Base-by-base conservation (phyloP, 2,888 invertebrate genomes). In the Athrips mouffetella region DNA sequence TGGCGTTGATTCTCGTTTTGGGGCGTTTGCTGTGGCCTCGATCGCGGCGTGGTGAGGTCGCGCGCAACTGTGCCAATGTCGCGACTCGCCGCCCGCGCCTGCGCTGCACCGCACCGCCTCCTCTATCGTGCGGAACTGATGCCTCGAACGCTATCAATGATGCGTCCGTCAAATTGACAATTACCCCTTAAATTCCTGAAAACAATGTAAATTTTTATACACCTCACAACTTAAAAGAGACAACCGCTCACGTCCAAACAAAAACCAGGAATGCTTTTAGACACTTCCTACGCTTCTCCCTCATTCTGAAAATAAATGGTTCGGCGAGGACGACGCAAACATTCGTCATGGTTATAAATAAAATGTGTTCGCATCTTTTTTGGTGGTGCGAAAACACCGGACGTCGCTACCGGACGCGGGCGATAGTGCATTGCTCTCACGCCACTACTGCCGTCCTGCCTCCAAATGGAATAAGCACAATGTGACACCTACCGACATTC, bases 61-160 rank as follows among this genome's bases (percentile, higher is more conserved):
- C 71, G 73, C 76, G 72, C 79, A 87, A 86, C 75, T 85, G 82
- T 87, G 87, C 87, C 88, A 87, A 87, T 87, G 87, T 88, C 87
- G 74, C 73, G 66, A 49, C 48, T 65, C 64, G 45, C 69, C 57
- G 62, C 56, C 59, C 63, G 59, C 60, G 61, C 58, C 68, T 54
- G 13, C 37, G 21, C 62, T 65, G 62, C 55, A 61, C 59, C 57
- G 54, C 55, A 54, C 63, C 67, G 65, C 71, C 73, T 63, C 70
- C 65, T 69, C 76, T 66, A 59, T 77, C 82, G 77, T 77, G 83
- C 84, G 80, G 82, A 82, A 86, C 85, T 65, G 69, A 71, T 58
- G 50, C 62, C 61, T 50, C 58, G 59, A 56, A 53, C 54, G 55
- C 58, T 59, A 62, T 63, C 11, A 44, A 30, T 13, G 30, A 45